Evolutionary conservation across 2,888 invertebrate species (phyloP), one percentile per base, ranked within the genome.

Genomic region (Dicycla oo): DNA sequence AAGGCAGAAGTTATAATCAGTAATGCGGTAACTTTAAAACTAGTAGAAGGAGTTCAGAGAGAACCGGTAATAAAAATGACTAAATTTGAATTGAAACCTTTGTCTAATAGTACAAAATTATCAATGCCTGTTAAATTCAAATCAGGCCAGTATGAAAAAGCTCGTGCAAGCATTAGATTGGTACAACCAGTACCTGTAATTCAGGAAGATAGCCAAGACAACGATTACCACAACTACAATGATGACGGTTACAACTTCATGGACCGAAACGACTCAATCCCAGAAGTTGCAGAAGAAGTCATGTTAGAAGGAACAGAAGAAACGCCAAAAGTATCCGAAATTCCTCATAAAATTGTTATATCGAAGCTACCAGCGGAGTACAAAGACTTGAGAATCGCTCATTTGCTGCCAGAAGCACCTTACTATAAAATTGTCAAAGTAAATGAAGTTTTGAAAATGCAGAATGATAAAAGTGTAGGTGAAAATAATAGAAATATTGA

Each of bases 401-500:
- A 94, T 45, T 68, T 95, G 7, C 82, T 90, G 11, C 83, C 93
- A 0, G 86, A 93, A 76, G 94, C 95, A 0, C 95, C 95, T 0
- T 96, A 65, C 66, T 96, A 86, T 76, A 96, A 94, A 64, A 95
- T 96, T 0, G 91, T 95, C 0, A 94, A 93, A 82, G 88, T 94
- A 0, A 90, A 91, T 5, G 91, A 93, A 0, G 86, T 91, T 0
- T 23, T 89, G 4, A 74, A 84, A 0, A 70, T 83, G 0, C 23
- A 62, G 0, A 68, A 71, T 0, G 63, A 76, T 1, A 75, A 0
- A 65, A 72, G 1, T 54, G 71, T 1, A 0, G 38, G 45, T 0
- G 54, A 58, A 0, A 54, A 58, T 5, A 26, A 57, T 2, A 47
- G 67, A 8, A 66, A 58, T 0, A 45, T 76, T 1, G 79, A 84